phyloP scores from a whole-genome alignment of 1,140 invertebrate genomes.

The Diorhabda sublineata region DNA sequence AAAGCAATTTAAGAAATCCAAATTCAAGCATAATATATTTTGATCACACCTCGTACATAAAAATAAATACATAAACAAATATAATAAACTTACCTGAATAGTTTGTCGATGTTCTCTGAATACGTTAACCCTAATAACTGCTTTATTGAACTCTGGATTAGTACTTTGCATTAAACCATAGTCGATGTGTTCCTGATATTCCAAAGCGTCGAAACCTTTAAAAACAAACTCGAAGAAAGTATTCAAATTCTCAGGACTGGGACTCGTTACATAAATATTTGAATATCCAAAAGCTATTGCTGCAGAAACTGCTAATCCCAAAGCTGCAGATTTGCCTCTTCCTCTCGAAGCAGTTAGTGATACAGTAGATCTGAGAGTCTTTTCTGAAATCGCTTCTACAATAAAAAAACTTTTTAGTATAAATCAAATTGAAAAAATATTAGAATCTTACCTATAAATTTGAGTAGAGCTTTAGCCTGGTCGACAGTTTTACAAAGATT shows the following conservation, averaged over 20 bases:
- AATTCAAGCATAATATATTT: no score
- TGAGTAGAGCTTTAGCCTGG: conserved; percentile 88
- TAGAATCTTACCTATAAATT: conserved; percentile 58
- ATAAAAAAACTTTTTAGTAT: background rate
- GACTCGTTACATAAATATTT: conserved; percentile 97
- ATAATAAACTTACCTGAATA: conserved; percentile 67
- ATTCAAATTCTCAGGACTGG: conserved; percentile 96
- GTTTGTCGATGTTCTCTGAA: conserved; percentile 92
- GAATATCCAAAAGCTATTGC: conserved; percentile 88
- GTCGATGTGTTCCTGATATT: conserved; percentile 95
- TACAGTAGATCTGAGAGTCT: conserved; percentile 83
- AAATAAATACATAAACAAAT: no score
- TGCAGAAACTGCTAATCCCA: conserved; percentile 89
- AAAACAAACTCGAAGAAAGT: conserved; percentile 97
- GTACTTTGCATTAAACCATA: conserved; percentile 95
- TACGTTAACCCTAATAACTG: conserved; percentile 90
- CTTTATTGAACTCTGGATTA: conserved; percentile 96
- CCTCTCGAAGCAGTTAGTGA: conserved; percentile 95
- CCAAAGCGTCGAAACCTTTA: conserved; percentile 92
- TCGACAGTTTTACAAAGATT: conserved; percentile 91
- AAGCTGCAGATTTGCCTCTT: conserved; percentile 94
- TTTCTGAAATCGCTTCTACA: conserved; percentile 91
- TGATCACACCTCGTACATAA: no score
- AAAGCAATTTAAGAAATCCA: no score
- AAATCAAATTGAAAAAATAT: no score